Base-by-base conservation (phyloP, 2,797 vertebrate genomes). In the Trachops cirrhosus region DNA sequence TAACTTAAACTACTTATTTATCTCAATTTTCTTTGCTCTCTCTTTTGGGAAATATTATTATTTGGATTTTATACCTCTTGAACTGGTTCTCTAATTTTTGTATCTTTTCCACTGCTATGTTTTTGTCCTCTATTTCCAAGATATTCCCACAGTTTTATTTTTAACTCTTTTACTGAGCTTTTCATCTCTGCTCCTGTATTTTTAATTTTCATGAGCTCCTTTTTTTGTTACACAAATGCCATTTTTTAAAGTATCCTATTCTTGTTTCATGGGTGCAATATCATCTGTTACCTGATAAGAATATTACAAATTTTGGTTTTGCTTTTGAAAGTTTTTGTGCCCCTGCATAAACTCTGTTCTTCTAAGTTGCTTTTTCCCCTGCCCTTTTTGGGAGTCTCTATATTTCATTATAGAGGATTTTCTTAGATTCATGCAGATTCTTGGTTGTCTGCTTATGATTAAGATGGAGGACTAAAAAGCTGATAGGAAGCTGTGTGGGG, bases 1-100 rank as follows among this genome's bases (percentile, higher is more conserved):
- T 71, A 82, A 37, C 39, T 78, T 48, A 84, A 67, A 84, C 67
- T 84, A 84, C 14, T 67, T 54, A 19, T 67, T 85, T 85, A 24
- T 93, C 44, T 86, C 18, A 22, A 68, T 87, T 92, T 88, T 85
- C 44, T 96, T 24, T 91, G 29, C 91, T 73, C 29, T 88, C 18
- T 62, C 46, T 82, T 87, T 92, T 91, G 62, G 8, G 29, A 96
- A 94, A 73, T 88, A 5, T 44, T 62, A 3, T 91, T 75, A 50
- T 59, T 93, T 96, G 57, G 14, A 78, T 79, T 91, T 90, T 78
- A 1, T 0, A 21, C 3, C 26, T 59, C 29, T 52, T 84, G 46
- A 86, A 82, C 7, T 83, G n/a, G 19, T 89, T 39, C 44, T 48
- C 39, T 78, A 77, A 68, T 88, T 88, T 92, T 78, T 52, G 68